A percentile compares a stretch with the other conserved stretches of the same genome.
Evolutionary conservation across 2,113 vertebrate species (phyloP).

Genomic region (Platichthys stellatus): DNA sequence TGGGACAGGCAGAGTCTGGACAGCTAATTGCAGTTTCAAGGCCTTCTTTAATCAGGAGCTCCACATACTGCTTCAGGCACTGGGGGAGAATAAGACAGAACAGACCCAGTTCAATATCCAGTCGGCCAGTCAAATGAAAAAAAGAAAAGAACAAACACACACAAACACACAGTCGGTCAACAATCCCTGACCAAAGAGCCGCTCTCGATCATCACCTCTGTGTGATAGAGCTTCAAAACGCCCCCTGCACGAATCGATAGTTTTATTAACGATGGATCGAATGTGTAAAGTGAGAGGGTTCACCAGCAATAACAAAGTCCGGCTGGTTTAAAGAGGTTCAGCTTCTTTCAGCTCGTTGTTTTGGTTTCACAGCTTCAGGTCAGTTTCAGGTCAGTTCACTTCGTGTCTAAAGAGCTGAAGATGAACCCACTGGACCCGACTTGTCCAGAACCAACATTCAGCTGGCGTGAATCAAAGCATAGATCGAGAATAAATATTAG

Average conservation of each 20-base stretch:
- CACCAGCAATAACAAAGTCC: background rate
- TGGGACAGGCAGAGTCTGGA: constrained; percentile 96
- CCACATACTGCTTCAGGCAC: constrained; percentile 99
- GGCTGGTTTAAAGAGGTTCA: too few species aligned
- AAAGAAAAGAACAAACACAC: background rate
- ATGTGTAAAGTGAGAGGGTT: background rate
- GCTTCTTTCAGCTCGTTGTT: too few species aligned
- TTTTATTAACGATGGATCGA: background rate
- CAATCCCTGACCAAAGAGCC: background rate
- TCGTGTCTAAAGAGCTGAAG: too few species aligned
- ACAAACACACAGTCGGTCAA: constrained; percentile 4
- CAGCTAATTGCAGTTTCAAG: constrained; percentile 97
- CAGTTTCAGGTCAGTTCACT: too few species aligned
- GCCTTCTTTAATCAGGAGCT: constrained; percentile 98
- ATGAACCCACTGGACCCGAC: too few species aligned
- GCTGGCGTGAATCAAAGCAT: too few species aligned
- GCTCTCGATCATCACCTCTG: background rate
- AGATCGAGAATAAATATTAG: too few species aligned
- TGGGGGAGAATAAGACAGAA: constrained; percentile 61
- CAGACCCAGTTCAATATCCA: constrained; percentile 8
- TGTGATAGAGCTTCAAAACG: background rate
- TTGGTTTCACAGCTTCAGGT: too few species aligned
- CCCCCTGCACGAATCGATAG: background rate
- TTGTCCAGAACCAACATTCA: too few species aligned
- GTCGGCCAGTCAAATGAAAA: background rate